These are phyloP conservation scores for Griposia aprilina DNA, from an alignment of 2,888 invertebrate genomes.

Conservation along the genomic window DNA sequence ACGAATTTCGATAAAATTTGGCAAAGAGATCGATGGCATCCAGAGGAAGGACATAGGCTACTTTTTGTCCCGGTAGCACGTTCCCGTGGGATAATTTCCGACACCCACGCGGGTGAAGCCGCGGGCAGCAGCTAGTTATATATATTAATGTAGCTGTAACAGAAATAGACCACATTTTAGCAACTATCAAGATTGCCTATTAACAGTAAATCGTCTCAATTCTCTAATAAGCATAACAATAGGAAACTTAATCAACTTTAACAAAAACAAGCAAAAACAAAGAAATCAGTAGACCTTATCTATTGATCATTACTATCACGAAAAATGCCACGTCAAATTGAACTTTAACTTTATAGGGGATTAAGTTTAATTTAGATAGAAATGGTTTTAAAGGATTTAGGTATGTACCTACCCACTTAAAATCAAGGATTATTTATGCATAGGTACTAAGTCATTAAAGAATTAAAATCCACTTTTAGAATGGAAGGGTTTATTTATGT, in stretches of 20 bases:
- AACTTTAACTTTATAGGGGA: fast-evolving
- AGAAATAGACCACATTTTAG: constrained; percentile 25
- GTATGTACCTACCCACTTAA: not conserved
- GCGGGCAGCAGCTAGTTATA: too few species aligned
- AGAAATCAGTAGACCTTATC: constrained; percentile 58
- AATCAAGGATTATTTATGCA: constrained; percentile 41
- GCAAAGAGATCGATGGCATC: too few species aligned
- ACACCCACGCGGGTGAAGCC: too few species aligned
- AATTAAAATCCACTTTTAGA: constrained; percentile 49
- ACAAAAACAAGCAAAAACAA: constrained; percentile 58
- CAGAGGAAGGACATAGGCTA: too few species aligned
- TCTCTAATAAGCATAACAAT: constrained; percentile 30
- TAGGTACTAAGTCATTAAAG: constrained; percentile 9
- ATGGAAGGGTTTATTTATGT: constrained; percentile 32
- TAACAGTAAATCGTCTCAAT: constrained; percentile 44
- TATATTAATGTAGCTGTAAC: constrained; percentile 2
- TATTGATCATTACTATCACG: constrained; percentile 47
- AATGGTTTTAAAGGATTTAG: constrained; percentile 6
- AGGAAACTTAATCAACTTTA: constrained; percentile 44
- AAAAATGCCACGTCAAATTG: not conserved
- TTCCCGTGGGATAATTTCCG: too few species aligned
- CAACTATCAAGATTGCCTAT: constrained; percentile 20
- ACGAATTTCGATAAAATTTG: too few species aligned
- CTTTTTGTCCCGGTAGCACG: too few species aligned
- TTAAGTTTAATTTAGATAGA: constrained; percentile 15